Base-by-base conservation (phyloP, 2,888 invertebrate genomes). In the Thera britannica region DNA sequence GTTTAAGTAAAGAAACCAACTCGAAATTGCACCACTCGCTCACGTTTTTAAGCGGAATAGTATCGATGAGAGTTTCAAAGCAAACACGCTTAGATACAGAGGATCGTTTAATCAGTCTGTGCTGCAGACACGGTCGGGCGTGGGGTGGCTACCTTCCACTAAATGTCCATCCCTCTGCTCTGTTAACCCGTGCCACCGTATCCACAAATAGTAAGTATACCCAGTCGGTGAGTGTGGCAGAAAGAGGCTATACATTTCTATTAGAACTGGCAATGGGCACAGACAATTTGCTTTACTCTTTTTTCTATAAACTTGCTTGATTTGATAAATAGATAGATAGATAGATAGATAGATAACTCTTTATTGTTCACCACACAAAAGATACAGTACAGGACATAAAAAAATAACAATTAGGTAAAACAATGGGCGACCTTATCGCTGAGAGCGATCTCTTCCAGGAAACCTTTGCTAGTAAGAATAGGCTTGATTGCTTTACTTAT, bases 101-200 rank as follows among this genome's bases (percentile, higher is more conserved):
- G 84, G 82, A 88, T 87, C 91, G 90, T 90, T 92, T 91, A 92
- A 92, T 92, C 92, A 92, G 92, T 88, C 90, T 90, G 84, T 84
- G 87, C 84, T 80, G 83, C 85, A 89, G 89, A 89, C 87, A 85
- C 80, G 77, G 74, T 62, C 65, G 62, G 72, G 58, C 66, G 67
- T 80, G 81, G 80, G 83, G 83, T 82, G 82, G 81, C 76, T 85
- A 88, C 88, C 88, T 90, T 89, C 89, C 84, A 86, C 90, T 91
- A 90, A 93, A 92, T 92, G 92, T 92, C 92, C 92, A 92, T 87
- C 92, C 90, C 91, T 90, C 89, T 85, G 82, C 84, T 86, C 89
- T 87, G 90, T 89, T 90, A 91, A 90, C 90, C 90, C 90, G 84
- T 81, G 88, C 90, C 87, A 88, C 90, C 90, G 91, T 90, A 91